Evolutionary conservation across 2,113 vertebrate species (phyloP), one percentile per base, ranked within the genome.

Genomic region (Steatornis caripensis): DNA sequence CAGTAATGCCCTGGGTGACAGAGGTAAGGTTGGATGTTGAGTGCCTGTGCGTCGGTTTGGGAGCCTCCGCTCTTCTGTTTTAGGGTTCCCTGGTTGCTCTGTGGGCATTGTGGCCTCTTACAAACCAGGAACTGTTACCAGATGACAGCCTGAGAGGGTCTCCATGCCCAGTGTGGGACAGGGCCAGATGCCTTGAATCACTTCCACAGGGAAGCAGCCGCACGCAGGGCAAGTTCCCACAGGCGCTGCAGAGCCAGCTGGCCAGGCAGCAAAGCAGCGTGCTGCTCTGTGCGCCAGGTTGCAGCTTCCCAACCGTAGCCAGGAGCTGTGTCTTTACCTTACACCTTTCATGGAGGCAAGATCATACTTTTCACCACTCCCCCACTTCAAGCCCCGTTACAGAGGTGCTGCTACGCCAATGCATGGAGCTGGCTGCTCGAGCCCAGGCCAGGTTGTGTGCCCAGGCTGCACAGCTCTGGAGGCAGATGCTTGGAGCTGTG

Each of bases 211-310:
- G 51, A 69, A 66, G 45, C 36, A 66, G 54, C 21, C 0, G 2
- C 24, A 1, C 0, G 10, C 13, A 22, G 51, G 26, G 55, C 23
- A 8, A 1, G 14, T 45, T 61, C 29, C 53, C 23, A 1, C 17
- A 11, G 46, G 37, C 49, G 3, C 37, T 3, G 30, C 36, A 32
- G 74, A n/a, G 58, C 58, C 13, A 36, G 37, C 32, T 64, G 60
- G 26, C 39, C 8, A 7, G n/a, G 39, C 58, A 54, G 39, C 19
- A 16, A 34, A 21, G 51, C 82, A 79, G 15, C 4, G 1, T 3
- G 3, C 76, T 20, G 48, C 20, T 5, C 41, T 39, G 60, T 32
- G 24, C 20, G 37, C 45, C 39, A 32, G 72, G 55, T 57, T 79
- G 70, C n/a, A 37, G 22, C 66, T 68, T 45, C 27, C 20, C 34